Conservation (phyloP, 2,888 invertebrate genomes). For the Drosophila mercatorum region DNA sequence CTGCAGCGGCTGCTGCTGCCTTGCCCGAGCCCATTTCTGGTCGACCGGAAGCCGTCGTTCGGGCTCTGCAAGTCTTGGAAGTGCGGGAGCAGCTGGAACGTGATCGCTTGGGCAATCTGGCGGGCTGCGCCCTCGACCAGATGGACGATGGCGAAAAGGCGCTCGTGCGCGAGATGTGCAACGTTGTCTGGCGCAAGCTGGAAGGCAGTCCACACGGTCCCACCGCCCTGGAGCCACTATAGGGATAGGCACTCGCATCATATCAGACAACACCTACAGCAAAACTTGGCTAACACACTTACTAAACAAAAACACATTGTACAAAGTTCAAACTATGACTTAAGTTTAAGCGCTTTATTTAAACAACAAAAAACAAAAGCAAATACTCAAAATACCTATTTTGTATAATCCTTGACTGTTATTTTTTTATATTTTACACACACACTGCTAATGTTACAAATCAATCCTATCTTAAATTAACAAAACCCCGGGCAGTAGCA, state of each 20-base stretch:
- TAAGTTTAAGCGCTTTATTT: slow-evolving; percentile 70
- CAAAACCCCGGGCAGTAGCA: slow-evolving; percentile 17
- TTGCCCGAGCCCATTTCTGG: slow-evolving; percentile 86
- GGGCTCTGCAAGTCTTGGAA: slow-evolving; percentile 96
- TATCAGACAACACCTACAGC: slow-evolving; percentile 23
- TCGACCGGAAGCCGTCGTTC: slow-evolving; percentile 95
- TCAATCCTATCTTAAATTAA: slow-evolving; percentile 33
- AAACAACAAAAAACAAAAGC: slow-evolving; percentile 24
- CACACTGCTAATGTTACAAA: slow-evolving; percentile 42
- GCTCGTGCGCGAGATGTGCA: slow-evolving; percentile 97
- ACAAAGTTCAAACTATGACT: slow-evolving; percentile 71
- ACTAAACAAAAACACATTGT: slow-evolving; percentile 66
- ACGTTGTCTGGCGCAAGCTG: slow-evolving; percentile 96
- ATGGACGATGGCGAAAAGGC: slow-evolving; percentile 96
- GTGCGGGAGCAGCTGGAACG: slow-evolving; percentile 94
- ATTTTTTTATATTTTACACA: slow-evolving; percentile 50
- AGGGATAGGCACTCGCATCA: slow-evolving; percentile 64
- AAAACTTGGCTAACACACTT: slow-evolving; percentile 53
- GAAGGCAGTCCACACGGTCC: slow-evolving; percentile 91
- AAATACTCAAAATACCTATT: slow-evolving; percentile 66
- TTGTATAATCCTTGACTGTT: slow-evolving; percentile 71
- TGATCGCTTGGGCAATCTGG: slow-evolving; percentile 86
- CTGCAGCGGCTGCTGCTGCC: slow-evolving; percentile 63
- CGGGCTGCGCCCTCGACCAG: slow-evolving; percentile 85
- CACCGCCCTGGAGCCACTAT: slow-evolving; percentile 79